Base-by-base conservation (phyloP, 92 coral and sea anemone genomes). In the Bergia puertoricense region DNA sequence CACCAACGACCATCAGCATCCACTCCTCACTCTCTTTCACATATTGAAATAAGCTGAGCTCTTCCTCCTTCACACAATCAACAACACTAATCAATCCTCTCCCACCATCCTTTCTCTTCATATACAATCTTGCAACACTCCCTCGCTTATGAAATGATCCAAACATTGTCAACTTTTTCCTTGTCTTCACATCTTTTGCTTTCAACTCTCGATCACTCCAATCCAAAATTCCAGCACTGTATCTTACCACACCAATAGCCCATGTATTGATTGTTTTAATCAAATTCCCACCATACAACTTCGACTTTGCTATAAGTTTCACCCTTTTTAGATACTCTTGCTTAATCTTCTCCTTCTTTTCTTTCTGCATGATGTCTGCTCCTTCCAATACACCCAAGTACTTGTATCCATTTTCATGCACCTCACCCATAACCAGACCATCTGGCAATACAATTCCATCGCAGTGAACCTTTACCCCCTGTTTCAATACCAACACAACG, bases 361-460 rank as follows among this genome's bases (percentile, higher is more conserved):
- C 91, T 38, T 76, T 83, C 74, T 56, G 84, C 76, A 71, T 82
- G 79, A 89, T 81, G 76, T 68, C 81, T 16, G 78, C 88, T 38
- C 73, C 80, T 88, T 88, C 91, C 68, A 88, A 71, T 45, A 88
- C 86, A 80, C 90, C 90, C 8, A 88, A 68, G 65, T 80, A 80
- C 79, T 81, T 38, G 72, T 83, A 75, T 43, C 91, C 86, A 82
- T 76, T 43, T 76, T 82, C 91, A 65, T 73, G 81, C 91, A 68
- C 46, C 62, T 62, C 88, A 45, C 84, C 54, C 88, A 81, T 81
- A 79, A 40, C 80, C 76, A 41, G 48, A 42, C 91, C 88, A 82
- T 81, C 81, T 41, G 86, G 90, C 73, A 88, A 66, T 56, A 18
- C 57, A 44, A 81, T 81, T 30, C 88, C 91, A 62, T 88, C 88